Percentiles rank a stretch among this genome's conserved stretches.
phyloP scores from a whole-genome alignment of 2,797 vertebrate species.

The Smutsia gigantea region DNA sequence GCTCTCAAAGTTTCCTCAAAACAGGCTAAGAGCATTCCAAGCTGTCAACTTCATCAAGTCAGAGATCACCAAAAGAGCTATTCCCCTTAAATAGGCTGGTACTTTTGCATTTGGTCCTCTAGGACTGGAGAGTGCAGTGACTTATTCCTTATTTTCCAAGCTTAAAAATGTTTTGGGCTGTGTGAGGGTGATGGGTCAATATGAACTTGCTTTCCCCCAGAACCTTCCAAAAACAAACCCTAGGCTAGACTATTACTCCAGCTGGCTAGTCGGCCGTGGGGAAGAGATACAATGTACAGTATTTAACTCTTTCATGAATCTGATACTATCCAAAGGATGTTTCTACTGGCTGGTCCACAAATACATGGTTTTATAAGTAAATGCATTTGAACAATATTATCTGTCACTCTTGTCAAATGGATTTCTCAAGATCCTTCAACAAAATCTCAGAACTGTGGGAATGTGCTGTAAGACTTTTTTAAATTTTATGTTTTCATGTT shows the following conservation, averaged over 20 bases:
- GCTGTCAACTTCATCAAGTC: not conserved
- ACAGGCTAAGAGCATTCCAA: not conserved
- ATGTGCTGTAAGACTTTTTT: not conserved
- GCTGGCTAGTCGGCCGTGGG: not conserved
- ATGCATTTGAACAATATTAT: not conserved
- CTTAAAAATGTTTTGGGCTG: not conserved
- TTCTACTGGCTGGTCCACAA: not conserved
- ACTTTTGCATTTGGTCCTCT: not conserved
- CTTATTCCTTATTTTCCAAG: conserved; percentile 4
- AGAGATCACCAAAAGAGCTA: not conserved
- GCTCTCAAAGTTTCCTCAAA: conserved; percentile 5
- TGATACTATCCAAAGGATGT: not conserved
- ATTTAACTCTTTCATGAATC: not conserved
- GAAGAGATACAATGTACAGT: not conserved
- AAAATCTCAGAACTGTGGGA: not conserved
- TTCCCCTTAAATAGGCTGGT: not conserved
- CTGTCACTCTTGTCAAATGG: not conserved
- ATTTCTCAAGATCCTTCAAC: not conserved
- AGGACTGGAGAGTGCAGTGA: not conserved
- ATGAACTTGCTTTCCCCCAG: not conserved
- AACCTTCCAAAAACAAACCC: not conserved
- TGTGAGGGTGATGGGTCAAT: not conserved
- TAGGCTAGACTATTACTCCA: not conserved
- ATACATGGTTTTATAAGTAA: conserved; percentile 4
- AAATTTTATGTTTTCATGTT: not conserved